phyloP scores from a whole-genome alignment of 2,113 vertebrate genomes.

The Echinops telfairi region DNA sequence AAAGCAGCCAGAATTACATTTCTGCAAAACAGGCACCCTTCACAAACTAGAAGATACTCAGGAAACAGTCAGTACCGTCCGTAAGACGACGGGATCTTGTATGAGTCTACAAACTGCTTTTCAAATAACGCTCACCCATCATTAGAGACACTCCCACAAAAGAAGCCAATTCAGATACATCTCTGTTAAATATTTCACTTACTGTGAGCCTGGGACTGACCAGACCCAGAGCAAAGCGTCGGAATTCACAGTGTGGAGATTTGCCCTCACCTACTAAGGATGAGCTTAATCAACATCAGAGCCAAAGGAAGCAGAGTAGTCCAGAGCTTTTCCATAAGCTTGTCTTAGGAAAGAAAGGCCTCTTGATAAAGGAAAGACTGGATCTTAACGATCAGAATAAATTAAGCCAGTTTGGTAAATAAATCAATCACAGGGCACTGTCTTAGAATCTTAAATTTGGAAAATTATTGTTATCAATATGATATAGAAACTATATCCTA shows the following conservation, averaged over 20 bases:
- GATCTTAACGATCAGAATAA: conserved; percentile 41
- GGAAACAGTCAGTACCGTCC: conserved; percentile 26
- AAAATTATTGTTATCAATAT: conserved; percentile 55
- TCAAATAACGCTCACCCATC: neutral
- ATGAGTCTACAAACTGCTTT: conserved; percentile 6
- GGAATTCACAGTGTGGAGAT: neutral
- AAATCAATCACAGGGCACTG: neutral
- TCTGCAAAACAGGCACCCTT: conserved; percentile 56
- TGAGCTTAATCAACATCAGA: neutral
- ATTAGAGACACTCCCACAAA: conserved; percentile 16
- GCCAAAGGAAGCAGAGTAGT: conserved; percentile 39
- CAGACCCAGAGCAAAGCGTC: neutral
- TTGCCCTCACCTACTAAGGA: neutral
- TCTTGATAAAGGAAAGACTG: conserved; percentile 44
- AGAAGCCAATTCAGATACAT: neutral
- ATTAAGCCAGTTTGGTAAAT: conserved; percentile 42
- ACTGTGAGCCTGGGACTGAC: neutral
- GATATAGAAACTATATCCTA: conserved; percentile 40
- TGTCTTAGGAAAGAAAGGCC: conserved; percentile 27
- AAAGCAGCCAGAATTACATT: conserved; percentile 77
- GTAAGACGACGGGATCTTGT: neutral
- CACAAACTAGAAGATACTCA: conserved; percentile 59
- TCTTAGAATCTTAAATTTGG: conserved; percentile 17
- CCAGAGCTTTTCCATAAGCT: conserved; percentile 49
- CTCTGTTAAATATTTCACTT: conserved; percentile 16